Evolutionary conservation across 2,888 invertebrate species (phyloP).

Genomic region (Portevinia maculata): DNA sequence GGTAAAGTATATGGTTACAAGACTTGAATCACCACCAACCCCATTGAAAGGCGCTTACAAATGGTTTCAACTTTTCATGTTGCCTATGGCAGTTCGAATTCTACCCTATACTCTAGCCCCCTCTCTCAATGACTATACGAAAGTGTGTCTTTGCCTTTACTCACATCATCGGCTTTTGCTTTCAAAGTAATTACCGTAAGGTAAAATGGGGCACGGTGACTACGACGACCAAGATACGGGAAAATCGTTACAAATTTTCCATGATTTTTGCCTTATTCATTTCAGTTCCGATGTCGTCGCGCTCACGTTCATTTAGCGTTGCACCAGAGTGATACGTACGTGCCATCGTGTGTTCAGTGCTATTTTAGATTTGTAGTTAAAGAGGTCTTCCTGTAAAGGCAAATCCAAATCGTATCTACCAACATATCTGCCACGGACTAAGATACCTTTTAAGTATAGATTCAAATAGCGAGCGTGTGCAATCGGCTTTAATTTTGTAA

Average conservation of each 20-base stretch:
- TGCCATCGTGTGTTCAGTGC: slow-evolving; percentile 32
- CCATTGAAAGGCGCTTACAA: slow-evolving; percentile 38
- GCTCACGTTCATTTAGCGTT: slow-evolving; percentile 60
- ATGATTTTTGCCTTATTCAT: slow-evolving; percentile 56
- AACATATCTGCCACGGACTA: neutral
- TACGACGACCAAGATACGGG: neutral
- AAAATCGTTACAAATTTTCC: slow-evolving; percentile 60
- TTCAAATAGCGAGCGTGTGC: slow-evolving; percentile 36
- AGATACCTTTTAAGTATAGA: slow-evolving; percentile 60
- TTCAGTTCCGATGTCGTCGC: slow-evolving; percentile 64
- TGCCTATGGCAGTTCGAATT: slow-evolving; percentile 25
- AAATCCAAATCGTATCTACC: slow-evolving; percentile 2
- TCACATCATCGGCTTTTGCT: slow-evolving; percentile 48
- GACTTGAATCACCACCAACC: slow-evolving; percentile 19
- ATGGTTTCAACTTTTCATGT: slow-evolving; percentile 43
- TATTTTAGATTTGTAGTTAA: neutral
- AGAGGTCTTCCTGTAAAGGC: slow-evolving; percentile 5
- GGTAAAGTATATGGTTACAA: slow-evolving; percentile 1
- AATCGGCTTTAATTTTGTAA: slow-evolving; percentile 36
- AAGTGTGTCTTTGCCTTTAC: slow-evolving; percentile 35
- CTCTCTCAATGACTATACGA: neutral
- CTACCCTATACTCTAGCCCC: neutral
- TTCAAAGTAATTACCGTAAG: slow-evolving; percentile 62
- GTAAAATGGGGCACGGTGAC: slow-evolving; percentile 51
- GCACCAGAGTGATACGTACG: slow-evolving; percentile 48